phyloP scores from a whole-genome alignment of 2,113 vertebrate genomes.

The Calonectris borealis region DNA sequence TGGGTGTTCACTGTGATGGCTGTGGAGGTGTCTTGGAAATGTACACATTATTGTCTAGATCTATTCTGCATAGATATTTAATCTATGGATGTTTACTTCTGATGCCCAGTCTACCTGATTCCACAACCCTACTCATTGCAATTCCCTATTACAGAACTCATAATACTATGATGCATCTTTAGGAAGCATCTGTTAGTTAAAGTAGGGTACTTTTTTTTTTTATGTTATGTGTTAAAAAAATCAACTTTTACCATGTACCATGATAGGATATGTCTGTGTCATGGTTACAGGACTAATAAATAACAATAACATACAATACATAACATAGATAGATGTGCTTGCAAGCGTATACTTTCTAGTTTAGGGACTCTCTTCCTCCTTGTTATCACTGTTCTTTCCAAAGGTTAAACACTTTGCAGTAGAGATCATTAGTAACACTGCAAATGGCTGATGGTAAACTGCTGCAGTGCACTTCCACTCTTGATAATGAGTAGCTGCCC shows the following conservation, averaged over 20 bases:
- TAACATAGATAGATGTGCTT: background rate
- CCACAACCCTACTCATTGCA: no score
- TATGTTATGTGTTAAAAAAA: background rate
- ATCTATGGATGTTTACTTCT: background rate
- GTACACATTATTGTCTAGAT: background rate
- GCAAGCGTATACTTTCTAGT: background rate
- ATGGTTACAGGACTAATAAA: background rate
- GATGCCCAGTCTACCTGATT: background rate
- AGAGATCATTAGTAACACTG: background rate
- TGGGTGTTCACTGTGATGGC: background rate
- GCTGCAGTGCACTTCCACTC: background rate
- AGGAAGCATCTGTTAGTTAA: background rate
- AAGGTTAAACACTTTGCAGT: background rate
- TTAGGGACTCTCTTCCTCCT: background rate
- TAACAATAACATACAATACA: background rate
- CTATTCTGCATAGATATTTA: background rate
- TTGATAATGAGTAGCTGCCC: background rate
- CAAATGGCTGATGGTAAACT: background rate
- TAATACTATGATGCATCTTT: background rate
- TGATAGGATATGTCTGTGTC: background rate
- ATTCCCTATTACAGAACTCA: background rate
- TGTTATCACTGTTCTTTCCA: background rate
- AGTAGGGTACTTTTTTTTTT: background rate
- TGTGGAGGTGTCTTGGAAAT: background rate
- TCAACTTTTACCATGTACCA: background rate